phyloP scores from a whole-genome alignment of 2,797 vertebrate genomes.

The Lateolabrax maculatus region DNA sequence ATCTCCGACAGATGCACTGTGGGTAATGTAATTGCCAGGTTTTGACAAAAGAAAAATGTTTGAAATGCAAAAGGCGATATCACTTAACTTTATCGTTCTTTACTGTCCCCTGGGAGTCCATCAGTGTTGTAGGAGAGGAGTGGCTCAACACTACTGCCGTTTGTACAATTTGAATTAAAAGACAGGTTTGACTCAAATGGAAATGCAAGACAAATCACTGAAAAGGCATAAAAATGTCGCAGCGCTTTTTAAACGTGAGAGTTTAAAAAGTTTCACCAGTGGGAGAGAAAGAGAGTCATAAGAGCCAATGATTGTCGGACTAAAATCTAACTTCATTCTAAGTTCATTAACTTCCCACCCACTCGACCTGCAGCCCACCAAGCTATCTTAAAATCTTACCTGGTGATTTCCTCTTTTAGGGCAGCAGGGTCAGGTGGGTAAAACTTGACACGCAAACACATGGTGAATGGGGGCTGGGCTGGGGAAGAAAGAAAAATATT shows the following conservation, averaged over 20 bases:
- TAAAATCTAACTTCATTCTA: neutral
- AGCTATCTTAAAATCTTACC: slow-evolving; percentile 78
- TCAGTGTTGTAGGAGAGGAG: neutral
- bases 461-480: slow-evolving; percentile 98
- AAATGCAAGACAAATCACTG: slow-evolving; percentile 1
- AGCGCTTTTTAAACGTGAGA: neutral
- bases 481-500: slow-evolving; percentile 33
- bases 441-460: slow-evolving; percentile 99
- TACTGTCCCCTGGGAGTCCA: too few species aligned
- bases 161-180: neutral
- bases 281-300: neutral
- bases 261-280: neutral
- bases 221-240: neutral
- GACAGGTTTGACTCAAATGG: neutral
- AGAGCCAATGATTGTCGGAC: neutral
- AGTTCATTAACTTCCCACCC: too few species aligned
- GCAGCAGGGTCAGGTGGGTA: slow-evolving; percentile 97
- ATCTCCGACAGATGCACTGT: neutral
- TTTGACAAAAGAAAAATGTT: neutral
- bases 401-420: slow-evolving; percentile 97
- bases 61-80: too few species aligned
- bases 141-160: neutral
- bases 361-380: neutral
- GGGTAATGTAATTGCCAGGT: neutral
- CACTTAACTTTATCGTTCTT: too few species aligned